Conservation (phyloP, 2,113 vertebrate species). For the Calypte anna region DNA sequence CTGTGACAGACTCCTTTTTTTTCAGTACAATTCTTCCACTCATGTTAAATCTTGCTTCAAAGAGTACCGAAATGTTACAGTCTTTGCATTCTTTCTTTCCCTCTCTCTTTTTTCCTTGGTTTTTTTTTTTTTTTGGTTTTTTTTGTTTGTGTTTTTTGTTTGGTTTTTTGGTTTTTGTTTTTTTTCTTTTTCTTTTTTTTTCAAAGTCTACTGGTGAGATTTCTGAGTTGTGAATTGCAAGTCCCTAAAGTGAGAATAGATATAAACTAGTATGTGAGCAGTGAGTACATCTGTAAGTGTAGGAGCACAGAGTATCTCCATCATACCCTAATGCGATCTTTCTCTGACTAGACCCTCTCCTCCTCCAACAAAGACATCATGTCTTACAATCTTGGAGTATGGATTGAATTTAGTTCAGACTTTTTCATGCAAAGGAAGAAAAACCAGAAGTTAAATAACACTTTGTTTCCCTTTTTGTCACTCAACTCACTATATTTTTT, state of each 20-base stretch:
- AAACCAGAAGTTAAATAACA: background rate
- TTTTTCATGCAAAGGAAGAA: background rate
- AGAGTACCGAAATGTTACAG: conserved; percentile 71
- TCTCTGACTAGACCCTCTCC: background rate
- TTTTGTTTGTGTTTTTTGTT: too few species aligned
- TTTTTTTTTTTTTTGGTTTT: too few species aligned
- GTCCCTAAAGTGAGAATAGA: background rate
- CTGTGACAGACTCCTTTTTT: conserved; percentile 78
- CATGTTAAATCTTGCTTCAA: conserved; percentile 72
- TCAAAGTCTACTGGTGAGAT: background rate
- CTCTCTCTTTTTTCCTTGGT: too few species aligned
- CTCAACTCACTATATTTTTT: background rate
- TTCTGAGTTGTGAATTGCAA: conserved; percentile 16
- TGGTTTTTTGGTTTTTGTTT: too few species aligned
- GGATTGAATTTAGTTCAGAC: background rate
- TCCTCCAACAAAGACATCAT: background rate
- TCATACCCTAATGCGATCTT: background rate
- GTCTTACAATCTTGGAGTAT: background rate
- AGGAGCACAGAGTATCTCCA: background rate
- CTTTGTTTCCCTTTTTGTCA: background rate
- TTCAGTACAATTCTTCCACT: conserved; percentile 73
- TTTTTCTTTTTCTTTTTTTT: too few species aligned
- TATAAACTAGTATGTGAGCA: background rate
- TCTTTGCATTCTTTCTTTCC: background rate
- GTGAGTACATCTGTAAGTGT: background rate